Evolutionary conservation across 2,797 vertebrate genomes (phyloP).

Genomic region (Loriculus beryllinus): DNA sequence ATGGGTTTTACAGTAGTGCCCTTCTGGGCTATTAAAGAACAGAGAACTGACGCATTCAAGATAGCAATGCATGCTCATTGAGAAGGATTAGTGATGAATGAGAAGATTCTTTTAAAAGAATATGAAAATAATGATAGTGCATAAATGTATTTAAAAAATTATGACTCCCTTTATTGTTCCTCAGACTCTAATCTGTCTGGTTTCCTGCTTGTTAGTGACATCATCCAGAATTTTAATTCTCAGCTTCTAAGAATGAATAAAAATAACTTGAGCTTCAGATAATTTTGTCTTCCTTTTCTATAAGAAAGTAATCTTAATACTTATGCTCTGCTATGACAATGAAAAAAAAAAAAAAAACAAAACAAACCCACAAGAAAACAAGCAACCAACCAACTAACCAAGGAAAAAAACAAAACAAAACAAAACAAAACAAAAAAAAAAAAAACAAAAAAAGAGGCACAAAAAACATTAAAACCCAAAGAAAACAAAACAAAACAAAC

Average conservation of each 20-base stretch:
- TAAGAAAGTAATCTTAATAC: not conserved
- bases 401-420: not conserved
- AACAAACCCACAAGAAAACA: not conserved
- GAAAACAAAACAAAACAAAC: not conserved
- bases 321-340: not conserved
- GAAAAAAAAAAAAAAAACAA: not conserved
- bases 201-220: not conserved
- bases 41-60: not conserved
- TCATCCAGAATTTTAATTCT: not conserved
- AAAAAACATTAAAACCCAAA: not conserved
- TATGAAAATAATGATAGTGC: not conserved
- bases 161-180: not conserved
- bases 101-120: not conserved
- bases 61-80: not conserved
- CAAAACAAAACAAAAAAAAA: not conserved
- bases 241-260: not conserved
- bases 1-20: not conserved
- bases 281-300: not conserved
- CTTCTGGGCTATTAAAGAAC: not conserved
- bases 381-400: not conserved
- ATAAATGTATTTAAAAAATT: not conserved
- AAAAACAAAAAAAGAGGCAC: not conserved
- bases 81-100: not conserved
- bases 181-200: not conserved
- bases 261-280: not conserved